Base-by-base conservation (phyloP, 1,140 invertebrate species). In the Capitella teleta region DNA sequence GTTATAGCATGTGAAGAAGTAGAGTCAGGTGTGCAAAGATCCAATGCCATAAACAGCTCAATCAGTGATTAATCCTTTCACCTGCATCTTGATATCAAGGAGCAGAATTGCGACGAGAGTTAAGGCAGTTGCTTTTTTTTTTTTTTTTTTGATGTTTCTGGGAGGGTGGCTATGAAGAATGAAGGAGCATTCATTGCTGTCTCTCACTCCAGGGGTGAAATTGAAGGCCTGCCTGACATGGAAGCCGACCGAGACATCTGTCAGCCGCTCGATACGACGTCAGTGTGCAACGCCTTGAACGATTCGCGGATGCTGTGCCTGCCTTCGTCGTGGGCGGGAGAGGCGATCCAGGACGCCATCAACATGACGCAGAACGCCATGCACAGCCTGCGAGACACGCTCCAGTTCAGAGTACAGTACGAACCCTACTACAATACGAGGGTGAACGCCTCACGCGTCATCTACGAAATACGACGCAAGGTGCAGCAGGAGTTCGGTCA, bases 321-420 rank as follows among this genome's bases (percentile, higher is more conserved):
- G 19, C 52, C 47, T 6, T 49, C 47, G n/a, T 19, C 21, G 19
- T 53, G 52, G 52, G 52, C 52, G 2, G 52, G 52, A 19, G 52
- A 53, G 30, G 52, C 45, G 3, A 53, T 53, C 47, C 52, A 53
- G 28, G 46, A 49, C 3, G 52, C 47, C 6, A 49, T 53, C 23
- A 53, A 53, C 40, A 36, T 47, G 37, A 53, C 52, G 28, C 37
- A 53, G 38, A 12, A 21, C n/a, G 47, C 52, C 21, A 53, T 53
- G 44, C 18, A 6, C 36, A 30, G 25, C 12, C 37, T 53, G 25
- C 10, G 44, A 28, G 5, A 19, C 10, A 26, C 45, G 19, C 52
- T 52, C 3, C 44, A 47, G 28, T 52, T 52, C 38, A 24, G 34
- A 14, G 49, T 43, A 10, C 19, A 16, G 16, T 30, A 38, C 8